A percentile compares a stretch with the other conserved stretches of the same genome.
phyloP scores from a whole-genome alignment of 2,113 vertebrate species.

The Vombatus ursinus region DNA sequence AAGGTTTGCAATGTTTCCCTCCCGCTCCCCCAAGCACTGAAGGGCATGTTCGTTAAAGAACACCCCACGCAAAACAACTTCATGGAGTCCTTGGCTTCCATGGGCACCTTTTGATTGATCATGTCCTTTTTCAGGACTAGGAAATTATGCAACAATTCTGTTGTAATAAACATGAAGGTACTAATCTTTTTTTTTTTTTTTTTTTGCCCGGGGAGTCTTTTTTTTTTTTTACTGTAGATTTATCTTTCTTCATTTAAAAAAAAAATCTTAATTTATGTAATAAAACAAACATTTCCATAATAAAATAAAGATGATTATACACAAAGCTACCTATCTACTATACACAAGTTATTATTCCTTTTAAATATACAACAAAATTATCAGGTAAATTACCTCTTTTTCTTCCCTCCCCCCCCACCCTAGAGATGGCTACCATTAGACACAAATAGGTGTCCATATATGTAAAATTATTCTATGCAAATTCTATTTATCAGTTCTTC shows the following conservation, averaged over 20 bases:
- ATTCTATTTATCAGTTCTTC: background rate
- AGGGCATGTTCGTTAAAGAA: constrained; percentile 22
- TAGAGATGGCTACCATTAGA: background rate
- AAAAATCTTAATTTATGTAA: background rate
- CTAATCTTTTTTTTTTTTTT: background rate
- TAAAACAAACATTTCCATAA: background rate
- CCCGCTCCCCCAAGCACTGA: constrained; percentile 33
- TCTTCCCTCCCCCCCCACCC: background rate
- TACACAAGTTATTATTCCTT: background rate
- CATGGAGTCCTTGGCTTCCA: constrained; percentile 54
- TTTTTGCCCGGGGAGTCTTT: background rate
- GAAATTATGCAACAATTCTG: background rate
- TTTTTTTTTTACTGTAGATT: background rate
- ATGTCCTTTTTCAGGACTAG: constrained; percentile 53
- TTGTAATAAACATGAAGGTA: constrained; percentile 11
- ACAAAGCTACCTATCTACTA: background rate
- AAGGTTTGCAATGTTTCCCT: constrained; percentile 20
- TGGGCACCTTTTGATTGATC: constrained; percentile 60
- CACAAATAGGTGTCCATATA: background rate
- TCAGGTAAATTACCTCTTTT: background rate
- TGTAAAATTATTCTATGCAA: background rate
- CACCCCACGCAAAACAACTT: constrained; percentile 50
- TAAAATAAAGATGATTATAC: background rate
- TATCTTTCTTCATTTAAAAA: background rate
- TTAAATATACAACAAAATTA: background rate